Evolutionary conservation across 2,797 vertebrate genomes (phyloP).

Genomic region (Echiichthys vipera): DNA sequence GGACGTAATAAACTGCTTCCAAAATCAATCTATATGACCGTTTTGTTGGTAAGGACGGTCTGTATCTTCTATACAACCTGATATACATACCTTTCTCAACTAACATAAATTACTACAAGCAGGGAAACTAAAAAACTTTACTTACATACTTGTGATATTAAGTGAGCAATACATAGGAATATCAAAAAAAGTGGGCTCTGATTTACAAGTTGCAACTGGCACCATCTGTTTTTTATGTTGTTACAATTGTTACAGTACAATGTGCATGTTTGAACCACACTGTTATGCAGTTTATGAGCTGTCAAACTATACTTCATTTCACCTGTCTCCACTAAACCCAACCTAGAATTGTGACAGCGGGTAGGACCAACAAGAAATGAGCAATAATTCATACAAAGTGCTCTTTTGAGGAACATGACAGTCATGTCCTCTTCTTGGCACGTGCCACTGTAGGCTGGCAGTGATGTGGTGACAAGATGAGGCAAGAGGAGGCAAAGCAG

Average conservation of each 20-base stretch:
- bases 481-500: slow-evolving; percentile 20
- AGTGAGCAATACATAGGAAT: background rate
- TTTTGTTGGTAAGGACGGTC: too few species aligned
- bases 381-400: slow-evolving; percentile 66
- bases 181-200: background rate
- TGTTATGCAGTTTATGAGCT: slow-evolving; percentile 11
- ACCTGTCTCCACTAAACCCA: slow-evolving; percentile 24
- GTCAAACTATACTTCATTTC: slow-evolving; percentile 27
- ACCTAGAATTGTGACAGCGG: slow-evolving; percentile 17
- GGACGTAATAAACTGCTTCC: too few species aligned
- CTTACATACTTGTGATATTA: background rate
- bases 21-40: too few species aligned
- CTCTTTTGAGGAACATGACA: slow-evolving; percentile 59
- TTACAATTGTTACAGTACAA: slow-evolving; percentile 21
- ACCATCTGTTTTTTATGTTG: slow-evolving; percentile 6
- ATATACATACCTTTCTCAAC: background rate
- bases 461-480: slow-evolving; percentile 59
- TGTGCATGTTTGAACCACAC: background rate
- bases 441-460: slow-evolving; percentile 54
- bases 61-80: background rate
- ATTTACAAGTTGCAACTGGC: background rate
- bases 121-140: background rate
- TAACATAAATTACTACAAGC: background rate
- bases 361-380: slow-evolving; percentile 56
- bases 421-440: slow-evolving; percentile 55